Conservation (phyloP, 1,140 invertebrate species). For the Conus betulinus region DNA sequence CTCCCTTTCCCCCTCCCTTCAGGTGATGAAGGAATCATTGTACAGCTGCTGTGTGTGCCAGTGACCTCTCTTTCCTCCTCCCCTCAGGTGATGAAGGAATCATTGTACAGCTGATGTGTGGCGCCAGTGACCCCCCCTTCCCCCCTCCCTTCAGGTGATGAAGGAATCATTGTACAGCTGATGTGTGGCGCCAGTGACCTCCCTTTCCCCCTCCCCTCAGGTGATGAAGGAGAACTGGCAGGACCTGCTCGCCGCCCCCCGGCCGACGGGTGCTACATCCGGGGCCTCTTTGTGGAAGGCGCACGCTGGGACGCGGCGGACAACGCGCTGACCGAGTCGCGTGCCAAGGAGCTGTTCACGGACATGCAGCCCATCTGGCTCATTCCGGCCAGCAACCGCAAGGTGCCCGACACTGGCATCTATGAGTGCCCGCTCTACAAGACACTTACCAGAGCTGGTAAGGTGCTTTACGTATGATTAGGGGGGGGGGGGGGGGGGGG, state of each 20-base stretch:
- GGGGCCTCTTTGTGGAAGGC: constrained; percentile 75
- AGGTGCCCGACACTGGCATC: constrained; percentile 46
- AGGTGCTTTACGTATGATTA: not conserved
- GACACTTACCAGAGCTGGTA: constrained; percentile 72
- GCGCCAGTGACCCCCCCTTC: not conserved
- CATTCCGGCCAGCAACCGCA: constrained; percentile 59
- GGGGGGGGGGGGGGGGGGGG: too few relatives aligned
- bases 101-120: too few relatives aligned
- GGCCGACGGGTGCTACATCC: constrained; percentile 75
- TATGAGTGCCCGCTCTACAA: constrained; percentile 75
- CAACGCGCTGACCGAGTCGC: constrained; percentile 69
- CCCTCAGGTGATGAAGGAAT: constrained; percentile 61
- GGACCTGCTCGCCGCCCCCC: constrained; percentile 64
- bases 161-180: not conserved
- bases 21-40: too few relatives aligned
- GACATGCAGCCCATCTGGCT: constrained; percentile 74
- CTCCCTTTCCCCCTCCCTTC: too few relatives aligned
- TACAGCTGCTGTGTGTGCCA: not conserved
- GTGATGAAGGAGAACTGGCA: constrained; percentile 56
- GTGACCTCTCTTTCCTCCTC: not conserved
- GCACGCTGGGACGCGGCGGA: constrained; percentile 70
- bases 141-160: not conserved
- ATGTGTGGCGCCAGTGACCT: not conserved
- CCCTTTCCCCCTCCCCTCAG: constrained; percentile 35
- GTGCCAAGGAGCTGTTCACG: constrained; percentile 75